Conservation (phyloP, 2,797 vertebrate species). For the Oryzias dopingdopingensis region DNA sequence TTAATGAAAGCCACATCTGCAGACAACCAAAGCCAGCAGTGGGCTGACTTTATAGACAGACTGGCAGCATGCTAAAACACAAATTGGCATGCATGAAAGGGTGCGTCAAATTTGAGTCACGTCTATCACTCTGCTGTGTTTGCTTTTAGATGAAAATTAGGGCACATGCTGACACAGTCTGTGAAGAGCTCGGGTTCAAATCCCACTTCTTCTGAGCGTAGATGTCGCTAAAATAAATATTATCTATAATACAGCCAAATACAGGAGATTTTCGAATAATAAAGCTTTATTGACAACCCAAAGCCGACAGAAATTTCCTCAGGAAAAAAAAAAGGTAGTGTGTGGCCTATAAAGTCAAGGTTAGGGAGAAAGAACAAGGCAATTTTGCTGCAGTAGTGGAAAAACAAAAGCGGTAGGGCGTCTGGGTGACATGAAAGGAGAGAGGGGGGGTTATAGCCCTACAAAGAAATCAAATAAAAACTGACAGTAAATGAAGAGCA, state of each 20-base stretch:
- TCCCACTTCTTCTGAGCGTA: background rate
- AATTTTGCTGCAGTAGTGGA: slow-evolving; percentile 52
- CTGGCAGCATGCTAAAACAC: slow-evolving; percentile 40
- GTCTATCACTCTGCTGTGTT: slow-evolving; percentile 9
- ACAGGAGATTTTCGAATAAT: background rate
- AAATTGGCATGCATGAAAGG: slow-evolving; percentile 33
- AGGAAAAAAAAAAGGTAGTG: slow-evolving; percentile 2
- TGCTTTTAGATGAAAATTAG: slow-evolving; percentile 13
- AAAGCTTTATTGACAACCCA: slow-evolving; percentile 1
- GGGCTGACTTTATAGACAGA: slow-evolving; percentile 27
- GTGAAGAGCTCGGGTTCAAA: slow-evolving; percentile 1
- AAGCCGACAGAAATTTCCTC: background rate
- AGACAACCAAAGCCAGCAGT: slow-evolving; percentile 30
- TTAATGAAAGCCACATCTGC: slow-evolving; percentile 52
- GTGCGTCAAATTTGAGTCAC: slow-evolving; percentile 19
- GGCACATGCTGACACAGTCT: slow-evolving; percentile 14
- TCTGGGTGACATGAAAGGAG: slow-evolving; percentile 44
- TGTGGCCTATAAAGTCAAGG: slow-evolving; percentile 42
- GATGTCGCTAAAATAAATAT: background rate
- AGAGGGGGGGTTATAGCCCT: slow-evolving; percentile 33
- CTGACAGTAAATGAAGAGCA: slow-evolving; percentile 55
- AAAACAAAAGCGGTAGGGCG: slow-evolving; percentile 59
- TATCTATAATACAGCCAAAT: background rate
- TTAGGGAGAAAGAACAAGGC: slow-evolving; percentile 33
- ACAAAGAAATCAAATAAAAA: slow-evolving; percentile 63